Conservation (phyloP, 2,888 invertebrate genomes). For the Tetragonisca angustula region DNA sequence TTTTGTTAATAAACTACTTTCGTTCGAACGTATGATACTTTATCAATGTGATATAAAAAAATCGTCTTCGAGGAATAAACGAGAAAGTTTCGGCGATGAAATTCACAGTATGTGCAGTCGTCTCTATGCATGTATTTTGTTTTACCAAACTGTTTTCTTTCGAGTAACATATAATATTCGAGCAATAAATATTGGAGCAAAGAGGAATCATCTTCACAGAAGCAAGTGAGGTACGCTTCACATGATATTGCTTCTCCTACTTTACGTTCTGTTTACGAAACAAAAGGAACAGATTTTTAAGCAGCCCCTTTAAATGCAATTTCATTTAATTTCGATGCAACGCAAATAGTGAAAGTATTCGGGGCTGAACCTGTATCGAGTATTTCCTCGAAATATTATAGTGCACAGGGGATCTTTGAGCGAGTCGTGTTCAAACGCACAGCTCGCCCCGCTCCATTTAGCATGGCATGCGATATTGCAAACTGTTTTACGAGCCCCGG, state of each 20-base stretch:
- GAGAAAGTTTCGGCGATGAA: no score
- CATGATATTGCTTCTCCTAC: not conserved
- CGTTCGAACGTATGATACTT: no score
- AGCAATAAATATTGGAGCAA: not conserved
- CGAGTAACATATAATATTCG: not conserved
- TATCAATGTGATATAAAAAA: no score
- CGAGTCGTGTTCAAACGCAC: constrained; percentile 35
- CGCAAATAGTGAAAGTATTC: not conserved
- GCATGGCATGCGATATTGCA: constrained; percentile 56
- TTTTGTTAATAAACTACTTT: no score
- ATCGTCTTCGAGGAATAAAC: no score
- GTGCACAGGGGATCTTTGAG: constrained; percentile 41
- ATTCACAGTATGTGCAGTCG: no score
- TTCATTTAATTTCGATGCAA: constrained; percentile 6
- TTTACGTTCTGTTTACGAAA: not conserved
- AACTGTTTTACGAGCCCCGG: constrained; percentile 44
- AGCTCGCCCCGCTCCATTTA: constrained; percentile 30
- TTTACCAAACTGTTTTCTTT: not conserved
- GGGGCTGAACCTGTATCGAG: constrained; percentile 31
- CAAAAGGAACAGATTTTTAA: not conserved
- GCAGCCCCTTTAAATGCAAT: constrained; percentile 6
- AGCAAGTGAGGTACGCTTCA: not conserved
- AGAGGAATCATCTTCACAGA: not conserved
- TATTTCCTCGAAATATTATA: constrained; percentile 42
- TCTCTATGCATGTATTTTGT: not conserved